Evolutionary conservation across 2,797 vertebrate genomes (phyloP), one percentile per base, ranked within the genome.

Genomic region (Holocentrus rufus): DNA sequence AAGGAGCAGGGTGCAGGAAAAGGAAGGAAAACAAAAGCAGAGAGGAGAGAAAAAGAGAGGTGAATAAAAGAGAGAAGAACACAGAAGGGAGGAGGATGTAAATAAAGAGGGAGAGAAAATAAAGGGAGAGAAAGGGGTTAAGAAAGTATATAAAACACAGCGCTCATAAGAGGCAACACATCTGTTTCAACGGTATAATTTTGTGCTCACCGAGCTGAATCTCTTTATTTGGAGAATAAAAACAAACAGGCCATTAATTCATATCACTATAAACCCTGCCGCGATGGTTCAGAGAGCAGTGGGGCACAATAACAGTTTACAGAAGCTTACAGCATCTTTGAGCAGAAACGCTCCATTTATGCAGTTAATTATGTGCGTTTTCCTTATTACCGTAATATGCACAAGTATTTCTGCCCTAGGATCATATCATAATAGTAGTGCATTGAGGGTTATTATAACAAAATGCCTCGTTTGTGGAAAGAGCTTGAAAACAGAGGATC

Each of bases 211-310:
- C 72, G 78, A 76, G 76, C 82, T 11, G 54, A 65, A 75, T 73
- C 62, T 15, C 60, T 86, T 79, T 79, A 88, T 83, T 84, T 68
- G 76, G 54, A 66, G 78, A 55, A 74, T 81, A 73, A 85, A 88
- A 88, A 83, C 79, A 89, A 89, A 88, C 80, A 80, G 80, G 77
- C 74, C 76, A 86, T 89, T 85, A 82, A 88, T 85, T 90, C 65
- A 70, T 73, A 77, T 85, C 62, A 68, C 86, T 91, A 81, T 69
- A 69, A 82, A 73, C n/a, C 72, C 60, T 3, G n/a, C 39, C 0
- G 71, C 56, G 11, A 64, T 25, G 80, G 77, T 85, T 88, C 73
- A 83, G 59, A 23, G 74, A 85, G 80, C 78, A 68, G 78, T 79
- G 76, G 77, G 62, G 73, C 76, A 68, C 61, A 71, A 55, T 82